A percentile compares a stretch with the other conserved stretches of the same genome.
These are phyloP conservation scores for Polymixis flavicincta DNA, from an alignment of 2,888 invertebrate genomes.

Conservation along the genomic window DNA sequence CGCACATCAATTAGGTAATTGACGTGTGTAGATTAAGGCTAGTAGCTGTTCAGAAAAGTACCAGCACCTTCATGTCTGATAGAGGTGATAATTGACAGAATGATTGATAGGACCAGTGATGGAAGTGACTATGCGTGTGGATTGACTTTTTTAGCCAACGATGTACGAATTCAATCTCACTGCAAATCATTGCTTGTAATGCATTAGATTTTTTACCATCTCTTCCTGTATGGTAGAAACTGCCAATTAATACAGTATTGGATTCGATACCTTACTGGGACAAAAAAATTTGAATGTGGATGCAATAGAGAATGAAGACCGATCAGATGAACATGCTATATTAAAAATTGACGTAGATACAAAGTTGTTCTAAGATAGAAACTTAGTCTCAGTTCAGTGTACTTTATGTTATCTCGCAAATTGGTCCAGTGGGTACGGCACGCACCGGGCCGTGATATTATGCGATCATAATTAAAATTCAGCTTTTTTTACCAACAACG, in stretches of 20 bases:
- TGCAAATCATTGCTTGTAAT: constrained; percentile 23
- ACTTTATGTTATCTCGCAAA: constrained; percentile 57
- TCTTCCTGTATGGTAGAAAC: constrained; percentile 24
- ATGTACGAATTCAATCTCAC: constrained; percentile 26
- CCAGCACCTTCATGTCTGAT: constrained; percentile 32
- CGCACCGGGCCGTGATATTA: constrained; percentile 67
- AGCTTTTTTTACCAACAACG: constrained; percentile 47
- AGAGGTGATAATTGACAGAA: constrained; percentile 25
- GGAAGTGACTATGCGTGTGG: constrained; percentile 11
- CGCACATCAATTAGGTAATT: constrained; percentile 65
- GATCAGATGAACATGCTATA: neutral
- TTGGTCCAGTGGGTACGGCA: constrained; percentile 65
- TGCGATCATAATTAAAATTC: constrained; percentile 61
- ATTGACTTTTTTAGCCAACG: constrained; percentile 12
- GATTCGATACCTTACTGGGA: constrained; percentile 2
- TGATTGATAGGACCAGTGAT: constrained; percentile 38
- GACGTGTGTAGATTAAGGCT: constrained; percentile 49
- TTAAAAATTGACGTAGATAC: constrained; percentile 7
- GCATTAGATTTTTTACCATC: constrained; percentile 18
- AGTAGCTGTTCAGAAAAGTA: constrained; percentile 17
- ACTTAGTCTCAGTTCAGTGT: constrained; percentile 46
- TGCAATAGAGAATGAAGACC: neutral
- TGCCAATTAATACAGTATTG: constrained; percentile 13
- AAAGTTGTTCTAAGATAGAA: constrained; percentile 21
- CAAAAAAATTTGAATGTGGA: neutral